These are phyloP conservation scores for Apostichopus leukothele DNA, from an alignment of 53 echinoderm and acorn worm species.

Conservation along the genomic window DNA sequence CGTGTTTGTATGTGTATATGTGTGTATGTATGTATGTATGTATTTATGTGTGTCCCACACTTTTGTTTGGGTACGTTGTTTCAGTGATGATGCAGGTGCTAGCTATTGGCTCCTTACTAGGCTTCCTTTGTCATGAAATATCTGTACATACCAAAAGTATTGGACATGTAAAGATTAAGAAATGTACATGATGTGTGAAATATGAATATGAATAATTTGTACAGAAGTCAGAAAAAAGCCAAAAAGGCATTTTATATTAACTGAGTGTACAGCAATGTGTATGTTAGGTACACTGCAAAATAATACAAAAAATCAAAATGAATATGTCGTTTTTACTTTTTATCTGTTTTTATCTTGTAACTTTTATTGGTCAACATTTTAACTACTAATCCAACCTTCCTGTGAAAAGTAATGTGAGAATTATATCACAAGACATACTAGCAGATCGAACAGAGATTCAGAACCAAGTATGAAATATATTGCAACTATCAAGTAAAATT, in stretches of 20 bases:
- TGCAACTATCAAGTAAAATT: no score
- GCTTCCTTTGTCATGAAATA: constrained; percentile 39
- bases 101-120: constrained; percentile 9
- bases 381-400: no score
- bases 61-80: neutral
- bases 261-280: constrained; percentile 30
- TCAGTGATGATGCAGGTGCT: constrained; percentile 7
- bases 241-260: constrained; percentile 41
- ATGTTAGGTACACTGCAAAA: constrained; percentile 28
- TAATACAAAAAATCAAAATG: neutral
- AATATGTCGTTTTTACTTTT: neutral
- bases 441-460: no score
- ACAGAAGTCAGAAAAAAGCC: constrained; percentile 32
- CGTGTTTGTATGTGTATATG: neutral
- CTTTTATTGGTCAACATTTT: neutral
- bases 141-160: constrained; percentile 30
- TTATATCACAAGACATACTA: no score
- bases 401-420: no score
- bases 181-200: constrained; percentile 7
- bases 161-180: neutral
- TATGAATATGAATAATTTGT: constrained; percentile 35
- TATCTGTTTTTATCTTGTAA: neutral
- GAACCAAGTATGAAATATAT: no score
- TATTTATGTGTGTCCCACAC: neutral
- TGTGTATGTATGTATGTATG: neutral